These are phyloP conservation scores for Atractosteus spatula DNA, from an alignment of 2,113 vertebrate genomes.

Conservation along the genomic window DNA sequence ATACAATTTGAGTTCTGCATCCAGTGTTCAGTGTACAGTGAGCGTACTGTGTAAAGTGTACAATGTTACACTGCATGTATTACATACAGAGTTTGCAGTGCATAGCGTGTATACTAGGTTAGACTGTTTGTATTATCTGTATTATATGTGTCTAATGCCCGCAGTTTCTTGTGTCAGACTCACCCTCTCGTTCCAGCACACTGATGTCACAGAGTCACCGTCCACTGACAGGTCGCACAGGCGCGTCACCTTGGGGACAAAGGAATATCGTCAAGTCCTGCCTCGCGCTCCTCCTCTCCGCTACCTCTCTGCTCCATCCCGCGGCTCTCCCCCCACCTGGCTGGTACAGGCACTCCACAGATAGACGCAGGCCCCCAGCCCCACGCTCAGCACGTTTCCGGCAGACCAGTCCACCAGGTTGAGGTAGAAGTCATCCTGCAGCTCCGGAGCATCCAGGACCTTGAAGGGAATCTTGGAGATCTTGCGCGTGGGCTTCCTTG, in stretches of 20 bases:
- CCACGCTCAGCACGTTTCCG: conserved; percentile 52
- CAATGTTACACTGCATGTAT: too few relatives aligned
- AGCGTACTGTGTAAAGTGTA: too few relatives aligned
- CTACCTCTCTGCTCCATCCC: background rate
- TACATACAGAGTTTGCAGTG: background rate
- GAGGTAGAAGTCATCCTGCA: conserved; percentile 57
- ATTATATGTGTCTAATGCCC: background rate
- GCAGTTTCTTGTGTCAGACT: background rate
- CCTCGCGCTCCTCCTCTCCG: background rate
- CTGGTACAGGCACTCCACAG: conserved; percentile 58
- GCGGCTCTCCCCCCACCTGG: conserved; percentile 35
- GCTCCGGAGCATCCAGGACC: conserved; percentile 52
- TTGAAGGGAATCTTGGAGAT: conserved; percentile 60
- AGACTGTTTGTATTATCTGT: background rate
- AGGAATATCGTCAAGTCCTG: background rate
- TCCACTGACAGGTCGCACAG: conserved; percentile 54
- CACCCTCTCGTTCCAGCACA: conserved; percentile 57
- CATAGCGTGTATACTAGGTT: background rate
- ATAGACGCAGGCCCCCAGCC: conserved; percentile 54
- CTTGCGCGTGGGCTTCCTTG: conserved; percentile 52
- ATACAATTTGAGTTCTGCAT: too few relatives aligned
- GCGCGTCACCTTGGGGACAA: conserved; percentile 43
- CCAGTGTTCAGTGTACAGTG: too few relatives aligned
- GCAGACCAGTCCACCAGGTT: conserved; percentile 58
- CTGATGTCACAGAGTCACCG: conserved; percentile 54